Conservation (phyloP, 2,888 invertebrate genomes). For the Eledona agricola region DNA sequence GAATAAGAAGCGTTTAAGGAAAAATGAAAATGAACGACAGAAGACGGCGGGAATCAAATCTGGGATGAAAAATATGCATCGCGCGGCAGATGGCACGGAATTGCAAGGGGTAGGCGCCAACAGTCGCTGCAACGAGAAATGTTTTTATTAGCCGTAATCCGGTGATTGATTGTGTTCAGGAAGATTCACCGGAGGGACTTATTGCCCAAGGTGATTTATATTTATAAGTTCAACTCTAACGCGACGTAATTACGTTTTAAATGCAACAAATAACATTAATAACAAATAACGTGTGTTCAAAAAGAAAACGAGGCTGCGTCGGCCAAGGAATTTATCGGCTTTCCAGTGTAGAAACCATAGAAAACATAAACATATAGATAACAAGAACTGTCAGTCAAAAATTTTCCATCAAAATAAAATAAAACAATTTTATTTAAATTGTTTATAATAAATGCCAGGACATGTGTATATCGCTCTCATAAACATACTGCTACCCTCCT, state of each 20-base stretch:
- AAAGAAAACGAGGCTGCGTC: too few species aligned
- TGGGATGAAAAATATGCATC: slow-evolving; percentile 62
- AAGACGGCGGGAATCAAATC: slow-evolving; percentile 52
- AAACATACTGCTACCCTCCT: too few species aligned
- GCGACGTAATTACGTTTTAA: slow-evolving; percentile 11
- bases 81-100: slow-evolving; percentile 57
- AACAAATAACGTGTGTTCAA: too few species aligned
- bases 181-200: slow-evolving; percentile 45
- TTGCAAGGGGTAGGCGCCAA: slow-evolving; percentile 58
- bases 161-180: slow-evolving; percentile 62
- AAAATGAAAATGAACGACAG: slow-evolving; percentile 47
- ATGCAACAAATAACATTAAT: background rate
- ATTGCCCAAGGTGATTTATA: slow-evolving; percentile 36
- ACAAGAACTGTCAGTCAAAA: too few species aligned
- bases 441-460: too few species aligned
- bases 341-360: too few species aligned
- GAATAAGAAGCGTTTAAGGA: slow-evolving; percentile 32
- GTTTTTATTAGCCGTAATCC: slow-evolving; percentile 64
- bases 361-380: too few species aligned
- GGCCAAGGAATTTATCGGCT: too few species aligned
- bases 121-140: slow-evolving; percentile 60
- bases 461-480: too few species aligned
- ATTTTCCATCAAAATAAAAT: too few species aligned
- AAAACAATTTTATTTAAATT: too few species aligned
- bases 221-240: slow-evolving; percentile 20